phyloP scores from a whole-genome alignment of 2,113 vertebrate genomes.

The Galemys pyrenaicus region DNA sequence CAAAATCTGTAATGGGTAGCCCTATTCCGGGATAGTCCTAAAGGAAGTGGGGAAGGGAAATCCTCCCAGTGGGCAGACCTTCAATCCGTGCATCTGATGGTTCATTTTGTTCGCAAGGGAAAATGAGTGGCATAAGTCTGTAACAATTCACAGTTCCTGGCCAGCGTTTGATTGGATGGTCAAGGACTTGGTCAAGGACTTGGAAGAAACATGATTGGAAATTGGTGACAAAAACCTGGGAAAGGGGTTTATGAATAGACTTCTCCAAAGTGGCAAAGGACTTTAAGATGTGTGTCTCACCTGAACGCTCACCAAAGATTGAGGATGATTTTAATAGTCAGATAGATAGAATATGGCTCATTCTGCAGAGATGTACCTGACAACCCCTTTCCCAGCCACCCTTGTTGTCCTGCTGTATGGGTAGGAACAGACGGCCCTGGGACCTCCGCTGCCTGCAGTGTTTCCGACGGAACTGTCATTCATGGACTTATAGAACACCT shows the following conservation, averaged over 20 bases:
- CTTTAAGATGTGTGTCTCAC: not conserved
- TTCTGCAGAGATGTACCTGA: not conserved
- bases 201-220: not conserved
- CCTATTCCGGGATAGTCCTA: not conserved
- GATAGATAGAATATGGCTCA: too few relatives aligned
- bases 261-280: not conserved
- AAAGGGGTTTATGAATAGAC: not conserved
- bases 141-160: not conserved
- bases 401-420: not conserved
- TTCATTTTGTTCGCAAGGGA: not conserved
- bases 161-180: not conserved
- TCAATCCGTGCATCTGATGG: not conserved
- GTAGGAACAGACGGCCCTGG: not conserved
- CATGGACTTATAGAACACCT: not conserved
- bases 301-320: not conserved
- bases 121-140: not conserved
- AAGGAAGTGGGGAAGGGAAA: not conserved
- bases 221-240: not conserved
- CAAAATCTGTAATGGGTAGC: not conserved
- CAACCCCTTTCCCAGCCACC: not conserved
- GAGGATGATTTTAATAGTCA: not conserved
- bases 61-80: not conserved
- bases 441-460: not conserved
- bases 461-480: not conserved
- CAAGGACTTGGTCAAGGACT: not conserved